Evolutionary conservation across 1,140 invertebrate species (phyloP), one percentile per base, ranked within the genome.

Genomic region (Drosophila baimaii): DNA sequence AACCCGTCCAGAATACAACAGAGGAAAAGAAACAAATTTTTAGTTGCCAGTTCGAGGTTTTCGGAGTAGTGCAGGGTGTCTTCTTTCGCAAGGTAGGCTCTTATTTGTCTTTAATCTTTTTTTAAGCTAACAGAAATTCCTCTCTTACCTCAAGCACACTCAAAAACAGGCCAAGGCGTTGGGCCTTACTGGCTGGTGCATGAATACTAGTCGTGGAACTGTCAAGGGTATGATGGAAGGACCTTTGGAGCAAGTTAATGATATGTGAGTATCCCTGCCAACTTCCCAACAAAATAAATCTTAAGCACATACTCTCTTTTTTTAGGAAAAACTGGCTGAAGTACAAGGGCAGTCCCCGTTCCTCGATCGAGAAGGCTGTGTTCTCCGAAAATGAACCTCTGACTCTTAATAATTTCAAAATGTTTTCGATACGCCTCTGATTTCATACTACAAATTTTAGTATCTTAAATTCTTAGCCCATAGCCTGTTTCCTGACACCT

Each of bases 211-310:
- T 10, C 44, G 49, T 1, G 83, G 83, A 56, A 83, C 83, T 1
- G 83, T 88, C 0, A 74, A 80, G 46, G 83, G 83, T 1, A 51
- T 80, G 31, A 21, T 88, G 2, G 83, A 88, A n/a, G 83, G 84
- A 10, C 49, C 68, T 12, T 43, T 74, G 9, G 77, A 77, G 5
- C 49, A 71, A 10, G 19, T 89, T 4, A 75, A 44, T 3, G 84
- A 88, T 25, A 88, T 88, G 82, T 86, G 2, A 51, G 78, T 12
- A 0, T 5, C 8, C 2, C 31, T 8, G 2, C 7, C 9, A 4
- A 19, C 7, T 12, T 31, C 12, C 1, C 4, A 19, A 17, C 5
- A 10, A 5, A n/a, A 27, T 5, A 3, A n/a, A n/a, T n/a, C n/a
- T n/a, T n/a, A n/a, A n/a, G n/a, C 19, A 15, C 5, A 5, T 2